Conservation (phyloP, 2,113 vertebrate genomes). For the Anguilla rostrata region DNA sequence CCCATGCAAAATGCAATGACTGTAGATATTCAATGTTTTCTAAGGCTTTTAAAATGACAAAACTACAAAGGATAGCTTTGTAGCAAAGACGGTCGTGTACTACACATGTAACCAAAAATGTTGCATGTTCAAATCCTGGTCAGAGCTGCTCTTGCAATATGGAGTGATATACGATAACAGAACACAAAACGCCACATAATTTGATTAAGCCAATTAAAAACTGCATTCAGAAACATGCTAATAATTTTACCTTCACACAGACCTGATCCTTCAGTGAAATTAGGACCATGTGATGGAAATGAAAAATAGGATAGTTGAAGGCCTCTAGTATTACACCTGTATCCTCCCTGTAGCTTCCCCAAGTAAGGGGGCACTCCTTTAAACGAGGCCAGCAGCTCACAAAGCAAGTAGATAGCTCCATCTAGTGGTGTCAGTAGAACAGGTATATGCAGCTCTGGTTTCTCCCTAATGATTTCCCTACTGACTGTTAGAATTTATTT, state of each 20-base stretch:
- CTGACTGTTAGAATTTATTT: background rate
- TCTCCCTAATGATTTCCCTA: background rate
- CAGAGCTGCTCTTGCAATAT: background rate
- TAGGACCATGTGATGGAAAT: conserved; percentile 10
- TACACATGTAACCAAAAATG: background rate
- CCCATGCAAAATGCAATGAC: background rate
- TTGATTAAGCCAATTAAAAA: background rate
- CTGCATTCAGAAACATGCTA: conserved; percentile 2
- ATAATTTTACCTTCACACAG: conserved; percentile 51
- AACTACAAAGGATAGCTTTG: background rate
- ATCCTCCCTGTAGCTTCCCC: background rate
- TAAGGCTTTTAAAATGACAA: background rate
- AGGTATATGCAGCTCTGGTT: background rate
- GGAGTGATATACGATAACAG: too few species aligned
- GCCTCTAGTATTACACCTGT: background rate
- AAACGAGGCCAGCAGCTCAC: background rate
- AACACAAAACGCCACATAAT: background rate
- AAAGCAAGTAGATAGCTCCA: conserved; percentile 38
- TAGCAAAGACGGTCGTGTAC: background rate
- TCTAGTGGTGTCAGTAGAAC: conserved; percentile 45
- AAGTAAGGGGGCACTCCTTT: background rate
- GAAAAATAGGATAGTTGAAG: background rate
- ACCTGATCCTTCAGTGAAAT: conserved; percentile 53
- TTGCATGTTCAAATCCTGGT: background rate
- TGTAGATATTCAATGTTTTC: background rate